A percentile compares a stretch with the other conserved stretches of the same genome.
phyloP scores from a whole-genome alignment of 2,888 invertebrate species.

The Synanthedon andrenaeformis region DNA sequence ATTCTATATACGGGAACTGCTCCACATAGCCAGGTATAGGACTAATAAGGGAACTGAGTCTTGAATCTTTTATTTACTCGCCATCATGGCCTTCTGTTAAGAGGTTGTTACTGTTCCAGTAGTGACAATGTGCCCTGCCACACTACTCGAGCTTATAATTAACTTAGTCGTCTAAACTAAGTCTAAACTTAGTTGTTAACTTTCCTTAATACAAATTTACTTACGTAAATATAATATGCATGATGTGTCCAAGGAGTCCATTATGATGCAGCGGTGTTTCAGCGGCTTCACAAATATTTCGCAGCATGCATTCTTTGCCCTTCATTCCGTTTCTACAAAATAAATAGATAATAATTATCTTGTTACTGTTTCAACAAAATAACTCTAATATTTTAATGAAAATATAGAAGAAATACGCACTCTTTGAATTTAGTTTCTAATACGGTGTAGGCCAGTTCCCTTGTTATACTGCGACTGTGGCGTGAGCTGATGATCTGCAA shows the following conservation, averaged over 20 bases:
- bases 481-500: constrained; percentile 46
- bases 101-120: no score
- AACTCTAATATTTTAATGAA: no score
- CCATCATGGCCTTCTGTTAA: no score
- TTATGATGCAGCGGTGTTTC: constrained; percentile 72
- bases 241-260: constrained; percentile 75
- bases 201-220: constrained; percentile 18
- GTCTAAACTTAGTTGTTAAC: no score
- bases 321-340: constrained; percentile 70
- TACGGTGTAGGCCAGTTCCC: constrained; percentile 65
- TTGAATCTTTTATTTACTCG: no score
- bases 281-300: constrained; percentile 80
- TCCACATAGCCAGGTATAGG: no score
- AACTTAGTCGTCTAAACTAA: no score
- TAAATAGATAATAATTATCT: background rate
- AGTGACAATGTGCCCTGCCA: no score
- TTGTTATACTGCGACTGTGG: constrained; percentile 62
- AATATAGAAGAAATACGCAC: constrained; percentile 36
- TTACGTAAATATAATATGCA: constrained; percentile 80
- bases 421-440: constrained; percentile 68
- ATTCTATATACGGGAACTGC: no score
- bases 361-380: no score
- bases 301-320: constrained; percentile 74
- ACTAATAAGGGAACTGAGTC: no score
- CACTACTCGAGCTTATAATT: no score